Base-by-base conservation (phyloP, 2,113 vertebrate species). In the Helogale parvula region DNA sequence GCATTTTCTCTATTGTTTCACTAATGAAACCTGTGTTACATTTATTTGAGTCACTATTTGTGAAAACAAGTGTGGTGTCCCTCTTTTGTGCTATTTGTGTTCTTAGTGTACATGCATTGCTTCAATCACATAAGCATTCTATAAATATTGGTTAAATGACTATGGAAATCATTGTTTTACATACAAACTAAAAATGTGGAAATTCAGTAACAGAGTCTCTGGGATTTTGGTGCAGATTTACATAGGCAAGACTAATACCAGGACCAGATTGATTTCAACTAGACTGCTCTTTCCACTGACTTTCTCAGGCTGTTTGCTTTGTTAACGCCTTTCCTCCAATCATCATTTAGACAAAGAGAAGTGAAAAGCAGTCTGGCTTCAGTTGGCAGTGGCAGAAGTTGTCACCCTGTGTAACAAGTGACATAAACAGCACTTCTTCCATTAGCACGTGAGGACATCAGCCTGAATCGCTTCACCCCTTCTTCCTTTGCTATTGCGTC, bases 271-370 rank as follows among this genome's bases (percentile, higher is more conserved):
- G 38, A 69, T 25, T 72, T 33, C 50, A n/a, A 66, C 15, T 45
- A 13, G 9, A 25, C 12, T 8, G n/a, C 25, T 27, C 68, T 41
- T 54, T 86, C 80, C 63, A 52, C 29, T 38, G 29, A 54, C 23
- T 69, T 76, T 41, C 66, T 79, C 79, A 54, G 65, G 35, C 66
- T 63, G 2, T 82, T 94, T 57, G 33, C 80, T 96, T 95, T 65
- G 29, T 52, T 54, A 17, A 91, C n/a, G 19, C 3, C 33, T 76
- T 83, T n/a, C 33, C 33, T 16, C 54, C 7, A 50, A 47, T 69
- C 57, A 10, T 69, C 15, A 11, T 71, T 88, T 68, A 47, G 25
- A 69, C 60, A 83, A 71, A 91, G 12, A 54, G 33, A 54, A 88
- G 71, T 5, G 65, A 52, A 77, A 93, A 91, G 60, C 77, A 45